phyloP scores from a whole-genome alignment of 2,113 vertebrate genomes.

The Artemisiospiza belli region DNA sequence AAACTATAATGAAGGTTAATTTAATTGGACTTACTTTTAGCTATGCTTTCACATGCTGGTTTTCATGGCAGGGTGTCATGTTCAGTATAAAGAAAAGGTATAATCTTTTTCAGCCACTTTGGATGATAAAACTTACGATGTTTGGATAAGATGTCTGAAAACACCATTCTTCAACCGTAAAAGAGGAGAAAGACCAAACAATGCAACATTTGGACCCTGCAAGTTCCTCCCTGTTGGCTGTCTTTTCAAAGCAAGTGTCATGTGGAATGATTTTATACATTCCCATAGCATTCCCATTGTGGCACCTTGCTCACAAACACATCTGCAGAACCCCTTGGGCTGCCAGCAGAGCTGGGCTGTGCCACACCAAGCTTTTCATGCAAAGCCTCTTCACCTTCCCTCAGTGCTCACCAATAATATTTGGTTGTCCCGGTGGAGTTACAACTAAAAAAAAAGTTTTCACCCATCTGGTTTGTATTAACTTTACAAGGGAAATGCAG shows the following conservation, averaged over 20 bases:
- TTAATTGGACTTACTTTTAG: background rate
- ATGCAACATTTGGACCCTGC: background rate
- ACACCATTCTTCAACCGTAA: background rate
- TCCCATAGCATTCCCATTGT: background rate
- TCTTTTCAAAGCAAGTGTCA: background rate
- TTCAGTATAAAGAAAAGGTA: background rate
- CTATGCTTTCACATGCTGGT: background rate
- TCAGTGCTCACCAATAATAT: background rate
- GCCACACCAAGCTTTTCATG: background rate
- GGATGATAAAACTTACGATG: background rate
- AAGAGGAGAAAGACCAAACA: background rate
- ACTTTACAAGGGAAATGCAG: constrained; percentile 10
- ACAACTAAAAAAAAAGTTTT: background rate
- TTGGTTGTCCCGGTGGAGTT: background rate
- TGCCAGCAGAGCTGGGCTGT: background rate
- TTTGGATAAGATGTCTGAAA: background rate
- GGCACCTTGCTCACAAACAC: background rate
- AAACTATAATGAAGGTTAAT: background rate
- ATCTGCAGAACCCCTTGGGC: background rate
- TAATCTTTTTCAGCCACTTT: background rate
- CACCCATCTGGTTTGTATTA: constrained; percentile 25
- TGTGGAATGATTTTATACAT: background rate
- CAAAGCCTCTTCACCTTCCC: background rate
- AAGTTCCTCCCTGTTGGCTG: background rate
- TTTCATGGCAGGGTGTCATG: background rate